phyloP scores from a whole-genome alignment of 2,888 invertebrate genomes.

The Belgica antarctica region DNA sequence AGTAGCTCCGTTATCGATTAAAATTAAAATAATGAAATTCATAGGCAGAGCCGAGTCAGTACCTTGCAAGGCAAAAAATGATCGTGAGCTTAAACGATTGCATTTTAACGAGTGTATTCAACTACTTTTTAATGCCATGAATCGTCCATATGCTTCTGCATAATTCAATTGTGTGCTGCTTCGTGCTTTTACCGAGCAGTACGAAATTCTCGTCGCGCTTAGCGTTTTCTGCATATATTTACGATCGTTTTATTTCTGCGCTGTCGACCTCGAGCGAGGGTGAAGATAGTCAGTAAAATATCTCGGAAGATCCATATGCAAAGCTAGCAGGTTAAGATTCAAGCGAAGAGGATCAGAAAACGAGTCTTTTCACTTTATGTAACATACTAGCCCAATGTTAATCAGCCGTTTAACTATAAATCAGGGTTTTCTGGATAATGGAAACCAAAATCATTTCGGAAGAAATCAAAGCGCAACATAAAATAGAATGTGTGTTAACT shows the following conservation, averaged over 20 bases:
- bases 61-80: too few species aligned
- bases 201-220: background rate
- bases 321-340: background rate
- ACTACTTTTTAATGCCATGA: background rate
- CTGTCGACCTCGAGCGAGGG: background rate
- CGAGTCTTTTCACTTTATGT: constrained; percentile 38
- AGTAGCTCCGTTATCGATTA: background rate
- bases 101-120: background rate
- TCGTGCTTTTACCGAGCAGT: background rate
- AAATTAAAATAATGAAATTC: background rate
- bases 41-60: too few species aligned
- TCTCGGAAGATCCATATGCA: background rate
- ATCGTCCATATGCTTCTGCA: background rate
- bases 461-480: too few species aligned
- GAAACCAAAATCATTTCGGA: background rate
- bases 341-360: constrained; percentile 10
- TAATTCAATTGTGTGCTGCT: constrained; percentile 30
- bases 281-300: background rate
- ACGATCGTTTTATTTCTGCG: constrained; percentile 10
- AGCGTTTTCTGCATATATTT: background rate
- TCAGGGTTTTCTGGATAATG: constrained; percentile 37
- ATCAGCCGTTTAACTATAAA: constrained; percentile 17
- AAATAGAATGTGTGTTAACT: background rate
- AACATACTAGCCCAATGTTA: constrained; percentile 41
- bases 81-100: background rate